Percentiles rank a stretch among this genome's conserved stretches.
Evolutionary conservation across 2,113 vertebrate genomes (phyloP).

Genomic region (Scophthalmus maximus): DNA sequence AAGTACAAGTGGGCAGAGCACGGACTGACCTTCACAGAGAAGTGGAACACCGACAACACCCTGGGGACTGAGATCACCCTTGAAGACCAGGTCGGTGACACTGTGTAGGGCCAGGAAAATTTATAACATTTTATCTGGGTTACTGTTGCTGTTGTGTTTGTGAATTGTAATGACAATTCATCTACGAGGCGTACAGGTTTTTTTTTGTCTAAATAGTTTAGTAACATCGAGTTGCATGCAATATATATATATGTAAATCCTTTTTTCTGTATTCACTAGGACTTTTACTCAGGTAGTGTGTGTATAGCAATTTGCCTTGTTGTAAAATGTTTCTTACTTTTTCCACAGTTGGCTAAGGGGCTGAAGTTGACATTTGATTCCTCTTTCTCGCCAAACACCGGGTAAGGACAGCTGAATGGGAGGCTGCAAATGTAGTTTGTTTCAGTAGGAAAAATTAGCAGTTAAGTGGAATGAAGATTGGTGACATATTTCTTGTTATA

Average conservation of each 20-base stretch:
- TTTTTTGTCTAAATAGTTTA: neutral
- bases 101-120: neutral
- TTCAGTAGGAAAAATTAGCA: no score
- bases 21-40: conserved; percentile 95
- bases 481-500: no score
- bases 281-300: neutral
- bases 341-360: conserved; percentile 88
- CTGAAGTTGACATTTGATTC: conserved; percentile 98
- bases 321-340: neutral
- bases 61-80: conserved; percentile 95
- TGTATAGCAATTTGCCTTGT: neutral
- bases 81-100: conserved; percentile 77
- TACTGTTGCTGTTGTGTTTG: neutral
- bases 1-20: conserved; percentile 97
- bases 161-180: neutral
- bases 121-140: neutral
- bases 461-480: no score
- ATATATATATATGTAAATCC: no score
- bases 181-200: neutral
- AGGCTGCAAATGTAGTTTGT: conserved; percentile 1
- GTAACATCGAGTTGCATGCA: no score
- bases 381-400: conserved; percentile 97
- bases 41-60: conserved; percentile 98
- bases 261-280: neutral
- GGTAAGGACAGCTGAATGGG: conserved; percentile 81